Base-by-base conservation (phyloP, 2,888 invertebrate species). In the Drosophila greeni region DNA sequence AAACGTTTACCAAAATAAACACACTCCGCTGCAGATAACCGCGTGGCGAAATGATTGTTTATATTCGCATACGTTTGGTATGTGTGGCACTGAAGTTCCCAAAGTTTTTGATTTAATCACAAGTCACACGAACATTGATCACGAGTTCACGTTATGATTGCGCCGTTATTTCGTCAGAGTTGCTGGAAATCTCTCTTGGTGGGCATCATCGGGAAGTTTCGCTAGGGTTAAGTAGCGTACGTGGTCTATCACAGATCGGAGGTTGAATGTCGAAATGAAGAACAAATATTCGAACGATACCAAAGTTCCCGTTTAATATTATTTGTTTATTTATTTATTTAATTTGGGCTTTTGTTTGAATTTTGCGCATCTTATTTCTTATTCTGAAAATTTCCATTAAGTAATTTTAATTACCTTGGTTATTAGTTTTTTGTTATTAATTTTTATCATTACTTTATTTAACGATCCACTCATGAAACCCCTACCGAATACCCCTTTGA, bases 1-100 rank as follows among this genome's bases (percentile, higher is more conserved):
- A 36, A 71, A 62, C 34, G 43, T 47, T 58, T 59, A 70, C 68
- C 39, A 62, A 76, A 72, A 69, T 59, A 79, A 49, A 43, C 40
- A 45, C 29, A 40, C 24, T 47, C 29, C 20, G 45, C 29, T 54
- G 26, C 52, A 66, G 64, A 70, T 75, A 74, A 66, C 72, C 54
- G 55, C 18, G 29, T 34, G 34, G 61, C 40, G 12, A 51, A 51
- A 42, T 34, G 9, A 56, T 39, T 57, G 57, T 58, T 58, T 58
- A 59, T 34, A 40, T 49, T 49, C 58, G 34, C 58, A 58, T 58
- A 34, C 34, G 33, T 26, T 2, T 12, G 14, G 42, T 34, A 23
- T 57, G 20, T 33, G 12, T 18, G 26, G 57, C 29, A 18, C 20
- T 34, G 57, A 57, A 58, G n/a, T 58, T 18, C 57, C 14, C 16